phyloP scores from a whole-genome alignment of 2,888 invertebrate genomes.

The Drosophila rubida region DNA sequence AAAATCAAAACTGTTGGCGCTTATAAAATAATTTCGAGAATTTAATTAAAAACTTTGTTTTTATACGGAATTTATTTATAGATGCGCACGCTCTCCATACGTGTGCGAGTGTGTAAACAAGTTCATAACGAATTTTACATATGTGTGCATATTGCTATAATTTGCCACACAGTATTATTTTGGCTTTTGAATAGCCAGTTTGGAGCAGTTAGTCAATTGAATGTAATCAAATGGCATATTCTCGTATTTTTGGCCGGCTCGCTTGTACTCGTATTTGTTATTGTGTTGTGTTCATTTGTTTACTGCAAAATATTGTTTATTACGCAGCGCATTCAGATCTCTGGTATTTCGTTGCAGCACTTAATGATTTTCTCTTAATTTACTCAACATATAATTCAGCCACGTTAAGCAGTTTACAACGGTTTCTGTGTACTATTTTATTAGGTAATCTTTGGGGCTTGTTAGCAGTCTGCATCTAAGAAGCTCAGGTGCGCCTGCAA shows the following conservation, averaged over 20 bases:
- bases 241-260: constrained; percentile 4
- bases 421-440: constrained; percentile 4
- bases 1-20: constrained; percentile 57
- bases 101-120: constrained; percentile 29
- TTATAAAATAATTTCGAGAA: constrained; percentile 60
- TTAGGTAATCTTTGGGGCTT: constrained; percentile 8
- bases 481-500: constrained; percentile 38
- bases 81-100: constrained; percentile 3
- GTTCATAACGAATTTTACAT: constrained; percentile 22
- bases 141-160: constrained; percentile 15
- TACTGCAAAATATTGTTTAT: constrained; percentile 50
- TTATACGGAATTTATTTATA: constrained; percentile 51
- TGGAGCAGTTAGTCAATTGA: constrained; percentile 28
- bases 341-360: not conserved
- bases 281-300: constrained; percentile 37
- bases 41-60: constrained; percentile 71
- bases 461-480: constrained; percentile 1
- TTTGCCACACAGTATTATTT: constrained; percentile 11
- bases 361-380: not conserved
- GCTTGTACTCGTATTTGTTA: not conserved
- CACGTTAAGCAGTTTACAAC: not conserved
- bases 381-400: not conserved
- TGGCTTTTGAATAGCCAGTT: constrained; percentile 15
- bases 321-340: constrained; percentile 29
- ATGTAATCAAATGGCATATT: constrained; percentile 16